Percentiles rank a stretch among this genome's conserved stretches.
Conservation (phyloP, 2,113 vertebrate genomes). For the Eulemur macaco region DNA sequence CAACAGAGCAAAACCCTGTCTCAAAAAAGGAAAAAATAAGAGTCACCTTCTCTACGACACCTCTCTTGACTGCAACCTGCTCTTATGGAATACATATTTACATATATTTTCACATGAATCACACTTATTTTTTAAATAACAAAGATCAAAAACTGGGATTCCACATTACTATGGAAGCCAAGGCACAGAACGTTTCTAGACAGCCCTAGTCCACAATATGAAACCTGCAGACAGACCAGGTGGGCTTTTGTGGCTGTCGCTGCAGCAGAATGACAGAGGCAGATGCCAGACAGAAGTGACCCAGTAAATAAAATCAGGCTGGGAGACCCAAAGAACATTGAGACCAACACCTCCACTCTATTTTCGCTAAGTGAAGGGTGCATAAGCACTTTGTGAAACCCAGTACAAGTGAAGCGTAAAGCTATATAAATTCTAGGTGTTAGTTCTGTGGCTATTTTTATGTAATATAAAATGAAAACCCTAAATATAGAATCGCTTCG, state of each 20-base stretch:
- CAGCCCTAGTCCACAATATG: background rate
- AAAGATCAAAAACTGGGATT: background rate
- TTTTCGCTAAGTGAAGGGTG: background rate
- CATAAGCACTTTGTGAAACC: background rate
- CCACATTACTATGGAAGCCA: background rate
- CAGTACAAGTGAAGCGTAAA: background rate
- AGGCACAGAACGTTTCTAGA: background rate
- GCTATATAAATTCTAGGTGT: conserved; percentile 10
- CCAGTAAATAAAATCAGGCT: background rate
- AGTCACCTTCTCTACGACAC: too few species aligned
- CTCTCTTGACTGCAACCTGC: too few species aligned
- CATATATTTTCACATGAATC: background rate
- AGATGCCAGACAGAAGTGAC: background rate
- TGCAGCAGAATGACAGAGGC: background rate
- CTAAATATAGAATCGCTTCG: background rate
- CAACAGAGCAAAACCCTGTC: too few species aligned
- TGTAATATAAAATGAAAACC: background rate
- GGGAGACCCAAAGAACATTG: background rate
- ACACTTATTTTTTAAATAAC: conserved; percentile 2
- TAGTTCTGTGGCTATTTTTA: conserved; percentile 1
- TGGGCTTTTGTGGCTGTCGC: background rate
- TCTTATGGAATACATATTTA: background rate
- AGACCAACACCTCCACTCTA: background rate
- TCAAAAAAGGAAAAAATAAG: too few species aligned
- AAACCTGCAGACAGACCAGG: background rate